phyloP scores from a whole-genome alignment of 2,888 invertebrate species.

The Pantelozetes paolii region DNA sequence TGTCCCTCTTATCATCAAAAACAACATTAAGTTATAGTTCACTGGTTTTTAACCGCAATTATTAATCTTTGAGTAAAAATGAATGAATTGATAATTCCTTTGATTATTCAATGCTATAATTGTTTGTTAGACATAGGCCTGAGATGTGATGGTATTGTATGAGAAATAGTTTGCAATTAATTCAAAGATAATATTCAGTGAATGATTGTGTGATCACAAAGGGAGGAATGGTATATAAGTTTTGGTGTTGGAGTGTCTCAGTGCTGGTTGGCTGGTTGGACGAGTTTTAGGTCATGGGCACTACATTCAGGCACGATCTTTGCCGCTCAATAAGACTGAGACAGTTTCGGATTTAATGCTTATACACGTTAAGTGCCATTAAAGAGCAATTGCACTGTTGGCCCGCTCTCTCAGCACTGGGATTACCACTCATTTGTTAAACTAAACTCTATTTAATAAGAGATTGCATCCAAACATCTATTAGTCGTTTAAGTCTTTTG shows the following conservation, averaged over 20 bases:
- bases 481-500: not conserved
- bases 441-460: not conserved
- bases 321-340: constrained; percentile 20
- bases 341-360: constrained; percentile 28
- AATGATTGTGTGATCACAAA: not conserved
- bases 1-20: no score
- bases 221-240: constrained; percentile 18
- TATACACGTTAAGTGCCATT: constrained; percentile 25
- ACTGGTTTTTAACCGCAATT: no score
- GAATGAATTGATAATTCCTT: no score
- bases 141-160: no score
- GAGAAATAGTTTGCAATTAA: no score
- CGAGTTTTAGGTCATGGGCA: constrained; percentile 40
- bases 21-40: no score
- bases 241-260: not conserved
- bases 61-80: no score
- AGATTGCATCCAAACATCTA: no score
- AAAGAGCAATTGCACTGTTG: not conserved
- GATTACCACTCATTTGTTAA: not conserved
- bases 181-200: no score
- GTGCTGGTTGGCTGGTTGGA: constrained; percentile 28
- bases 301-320: constrained; percentile 4
- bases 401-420: not conserved
- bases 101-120: no score
- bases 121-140: no score